These are phyloP conservation scores for Agapetus fuscipes DNA, from an alignment of 2,888 invertebrate species.

Conservation along the genomic window DNA sequence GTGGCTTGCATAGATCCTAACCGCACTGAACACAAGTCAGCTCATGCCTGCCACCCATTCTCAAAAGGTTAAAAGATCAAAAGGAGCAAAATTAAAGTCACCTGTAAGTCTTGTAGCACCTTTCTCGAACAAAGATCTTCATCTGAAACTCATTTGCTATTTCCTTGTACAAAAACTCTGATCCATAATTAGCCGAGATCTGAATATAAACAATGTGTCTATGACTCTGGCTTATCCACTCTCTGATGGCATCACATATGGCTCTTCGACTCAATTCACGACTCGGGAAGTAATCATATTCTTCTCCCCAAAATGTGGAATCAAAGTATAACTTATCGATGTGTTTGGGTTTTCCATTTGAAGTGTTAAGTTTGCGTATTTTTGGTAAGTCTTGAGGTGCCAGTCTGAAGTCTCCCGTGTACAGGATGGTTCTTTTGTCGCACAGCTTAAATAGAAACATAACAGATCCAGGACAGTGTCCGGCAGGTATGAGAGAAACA, in stretches of 20 bases:
- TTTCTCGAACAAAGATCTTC: slow-evolving; percentile 51
- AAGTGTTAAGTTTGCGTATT: slow-evolving; percentile 45
- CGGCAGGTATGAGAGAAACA: slow-evolving; percentile 62
- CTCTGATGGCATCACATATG: slow-evolving; percentile 40
- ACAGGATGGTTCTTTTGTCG: slow-evolving; percentile 47
- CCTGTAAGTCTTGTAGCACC: slow-evolving; percentile 49
- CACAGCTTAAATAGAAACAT: slow-evolving; percentile 71
- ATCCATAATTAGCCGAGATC: slow-evolving; percentile 50
- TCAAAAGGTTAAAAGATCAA: no score
- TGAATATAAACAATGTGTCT: slow-evolving; percentile 45
- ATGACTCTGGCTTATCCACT: slow-evolving; percentile 47
- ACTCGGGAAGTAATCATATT: slow-evolving; percentile 52
- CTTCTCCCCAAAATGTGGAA: slow-evolving; percentile 61
- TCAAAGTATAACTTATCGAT: slow-evolving; percentile 66
- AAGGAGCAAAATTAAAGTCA: slow-evolving; percentile 32
- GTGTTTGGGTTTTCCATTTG: slow-evolving; percentile 36
- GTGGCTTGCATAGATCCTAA: no score
- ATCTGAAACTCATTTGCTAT: slow-evolving; percentile 42
- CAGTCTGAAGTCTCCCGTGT: slow-evolving; percentile 73
- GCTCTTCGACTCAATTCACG: slow-evolving; percentile 49
- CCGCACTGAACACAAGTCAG: no score
- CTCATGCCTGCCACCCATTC: no score
- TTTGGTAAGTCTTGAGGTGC: slow-evolving; percentile 44
- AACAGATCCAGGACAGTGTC: slow-evolving; percentile 76
- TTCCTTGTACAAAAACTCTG: slow-evolving; percentile 51